Evolutionary conservation across 2,797 vertebrate species (phyloP).

Genomic region (Phoxinus dragarum): DNA sequence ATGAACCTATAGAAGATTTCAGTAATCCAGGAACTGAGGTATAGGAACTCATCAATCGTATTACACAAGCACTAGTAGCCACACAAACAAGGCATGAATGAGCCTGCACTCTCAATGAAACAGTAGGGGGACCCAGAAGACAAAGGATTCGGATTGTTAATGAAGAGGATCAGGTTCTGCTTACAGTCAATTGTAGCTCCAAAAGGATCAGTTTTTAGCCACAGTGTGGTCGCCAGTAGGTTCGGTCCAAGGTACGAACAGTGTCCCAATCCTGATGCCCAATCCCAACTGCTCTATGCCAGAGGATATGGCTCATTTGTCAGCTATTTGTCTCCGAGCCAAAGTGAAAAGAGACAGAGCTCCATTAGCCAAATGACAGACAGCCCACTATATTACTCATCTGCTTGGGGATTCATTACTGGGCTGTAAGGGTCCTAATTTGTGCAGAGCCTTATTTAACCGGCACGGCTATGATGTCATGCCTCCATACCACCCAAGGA

Average conservation of each 20-base stretch:
- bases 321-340: conserved; percentile 52
- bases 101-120: conserved; percentile 27
- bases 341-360: conserved; percentile 59
- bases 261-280: not conserved
- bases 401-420: conserved; percentile 59
- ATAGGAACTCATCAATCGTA: not conserved
- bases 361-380: conserved; percentile 58
- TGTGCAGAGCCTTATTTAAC: conserved; percentile 60
- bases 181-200: conserved; percentile 30
- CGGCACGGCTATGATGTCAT: conserved; percentile 43
- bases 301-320: conserved; percentile 57
- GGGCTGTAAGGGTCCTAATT: conserved; percentile 56
- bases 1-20: not conserved
- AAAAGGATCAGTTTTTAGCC: conserved; percentile 13
- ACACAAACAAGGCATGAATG: conserved; percentile 16
- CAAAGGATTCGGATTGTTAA: conserved; percentile 45
- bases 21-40: not conserved
- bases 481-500: conserved; percentile 42
- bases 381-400: conserved; percentile 63
- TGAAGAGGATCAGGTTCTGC: conserved; percentile 43
- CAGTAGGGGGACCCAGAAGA: not conserved
- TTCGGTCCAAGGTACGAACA: conserved; percentile 23
- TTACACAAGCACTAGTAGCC: conserved; percentile 18
- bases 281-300: conserved; percentile 17
- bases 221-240: conserved; percentile 11